phyloP scores from a whole-genome alignment of 2,888 invertebrate species.

The Syritta pipiens region DNA sequence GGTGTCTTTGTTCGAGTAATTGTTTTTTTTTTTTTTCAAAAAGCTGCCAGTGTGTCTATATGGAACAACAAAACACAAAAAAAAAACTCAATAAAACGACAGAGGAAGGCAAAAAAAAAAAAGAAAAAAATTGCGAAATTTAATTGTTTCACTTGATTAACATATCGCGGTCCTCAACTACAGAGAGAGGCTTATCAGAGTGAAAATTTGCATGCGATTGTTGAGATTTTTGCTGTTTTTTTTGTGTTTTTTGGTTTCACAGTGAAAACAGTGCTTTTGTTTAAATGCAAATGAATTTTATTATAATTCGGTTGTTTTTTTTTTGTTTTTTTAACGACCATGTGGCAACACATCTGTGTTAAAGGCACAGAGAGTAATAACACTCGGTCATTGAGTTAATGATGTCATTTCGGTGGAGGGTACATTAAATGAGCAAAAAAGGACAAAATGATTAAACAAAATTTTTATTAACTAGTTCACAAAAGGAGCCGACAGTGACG shows the following conservation, averaged over 20 bases:
- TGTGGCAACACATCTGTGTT: slow-evolving; percentile 24
- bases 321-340: slow-evolving; percentile 28
- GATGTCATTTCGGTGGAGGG: slow-evolving; percentile 48
- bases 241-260: slow-evolving; percentile 10
- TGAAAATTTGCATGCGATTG: slow-evolving; percentile 29
- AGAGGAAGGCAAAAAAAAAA: too few relatives aligned
- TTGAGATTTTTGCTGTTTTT: slow-evolving; percentile 23
- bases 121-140: slow-evolving; percentile 48
- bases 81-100: slow-evolving; percentile 42
- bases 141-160: slow-evolving; percentile 68
- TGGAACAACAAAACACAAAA: slow-evolving; percentile 21
- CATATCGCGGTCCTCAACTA: slow-evolving; percentile 49
- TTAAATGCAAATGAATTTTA: slow-evolving; percentile 57
- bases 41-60: slow-evolving; percentile 51
- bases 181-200: slow-evolving; percentile 47
- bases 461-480: slow-evolving; percentile 21
- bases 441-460: neutral
- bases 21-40: slow-evolving; percentile 19
- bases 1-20: slow-evolving; percentile 50
- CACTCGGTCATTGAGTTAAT: slow-evolving; percentile 32
- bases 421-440: slow-evolving; percentile 19
- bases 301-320: slow-evolving; percentile 25
- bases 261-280: slow-evolving; percentile 18
- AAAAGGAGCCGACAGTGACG: slow-evolving; percentile 33
- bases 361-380: neutral